Percentiles rank a stretch among this genome's conserved stretches.
Conservation (phyloP, 2,888 invertebrate genomes). For the Stratiomys singularior region DNA sequence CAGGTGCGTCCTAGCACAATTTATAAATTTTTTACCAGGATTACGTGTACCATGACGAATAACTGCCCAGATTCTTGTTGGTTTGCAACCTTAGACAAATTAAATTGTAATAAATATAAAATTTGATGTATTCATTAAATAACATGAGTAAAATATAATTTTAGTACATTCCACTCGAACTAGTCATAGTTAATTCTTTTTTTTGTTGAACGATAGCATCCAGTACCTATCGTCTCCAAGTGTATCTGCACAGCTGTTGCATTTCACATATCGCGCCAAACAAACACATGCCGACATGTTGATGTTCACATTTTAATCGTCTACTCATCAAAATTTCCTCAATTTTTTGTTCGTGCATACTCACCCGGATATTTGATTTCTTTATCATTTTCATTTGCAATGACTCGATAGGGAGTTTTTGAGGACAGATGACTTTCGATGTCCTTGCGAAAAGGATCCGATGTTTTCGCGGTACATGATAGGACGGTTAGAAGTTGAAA, state of each 20-base stretch:
- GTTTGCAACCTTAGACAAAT: constrained; percentile 69
- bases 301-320: background rate
- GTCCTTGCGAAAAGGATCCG: background rate
- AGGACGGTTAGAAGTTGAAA: background rate
- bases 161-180: background rate
- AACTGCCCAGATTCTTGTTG: constrained; percentile 78
- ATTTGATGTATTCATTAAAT: too few species aligned
- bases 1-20: constrained; percentile 68
- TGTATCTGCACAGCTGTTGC: background rate
- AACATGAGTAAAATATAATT: background rate
- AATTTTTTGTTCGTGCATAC: constrained; percentile 26
- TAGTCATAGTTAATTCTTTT: too few species aligned
- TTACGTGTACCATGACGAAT: constrained; percentile 82
- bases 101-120: too few species aligned
- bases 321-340: constrained; percentile 28
- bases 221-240: background rate
- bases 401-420: constrained; percentile 79
- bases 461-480: background rate
- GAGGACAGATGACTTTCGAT: constrained; percentile 71
- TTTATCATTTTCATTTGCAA: constrained; percentile 73
- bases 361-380: constrained; percentile 71
- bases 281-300: background rate
- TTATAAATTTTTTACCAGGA: constrained; percentile 72
- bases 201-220: background rate
- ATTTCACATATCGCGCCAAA: background rate